Evolutionary conservation across 2,113 vertebrate genomes (phyloP).

Genomic region (Ammodramus savannarum): DNA sequence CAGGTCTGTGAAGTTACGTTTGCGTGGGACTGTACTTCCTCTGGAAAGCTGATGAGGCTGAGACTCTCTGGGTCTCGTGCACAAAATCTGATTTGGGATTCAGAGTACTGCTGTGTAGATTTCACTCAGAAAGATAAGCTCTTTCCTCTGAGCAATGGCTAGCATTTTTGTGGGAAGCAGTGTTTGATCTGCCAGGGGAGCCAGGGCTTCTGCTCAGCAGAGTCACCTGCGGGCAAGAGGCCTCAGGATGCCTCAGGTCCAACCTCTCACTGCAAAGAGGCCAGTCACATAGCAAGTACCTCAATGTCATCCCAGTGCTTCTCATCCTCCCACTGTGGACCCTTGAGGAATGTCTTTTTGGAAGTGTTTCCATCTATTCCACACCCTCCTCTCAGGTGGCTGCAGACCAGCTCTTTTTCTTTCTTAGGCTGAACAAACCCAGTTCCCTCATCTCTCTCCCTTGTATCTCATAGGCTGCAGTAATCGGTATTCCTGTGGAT

Average conservation of each 20-base stretch:
- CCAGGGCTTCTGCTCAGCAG: background rate
- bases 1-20: background rate
- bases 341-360: background rate
- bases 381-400: background rate
- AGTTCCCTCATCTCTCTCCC: background rate
- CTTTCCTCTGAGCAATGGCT: background rate
- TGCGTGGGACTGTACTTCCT: background rate
- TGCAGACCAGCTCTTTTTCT: background rate
- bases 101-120: background rate
- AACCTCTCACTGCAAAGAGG: fast-evolving
- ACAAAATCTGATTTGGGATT: background rate
- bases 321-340: background rate
- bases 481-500: background rate
- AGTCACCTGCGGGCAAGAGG: fast-evolving
- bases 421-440: background rate
- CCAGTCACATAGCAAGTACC: background rate
- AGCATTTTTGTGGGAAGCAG: background rate
- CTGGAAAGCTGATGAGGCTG: background rate
- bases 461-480: background rate
- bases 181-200: background rate
- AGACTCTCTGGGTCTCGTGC: background rate
- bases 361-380: background rate
- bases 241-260: background rate
- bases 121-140: background rate
- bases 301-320: background rate